Base-by-base conservation (phyloP, 2,113 vertebrate species). In the Redunca redunca region DNA sequence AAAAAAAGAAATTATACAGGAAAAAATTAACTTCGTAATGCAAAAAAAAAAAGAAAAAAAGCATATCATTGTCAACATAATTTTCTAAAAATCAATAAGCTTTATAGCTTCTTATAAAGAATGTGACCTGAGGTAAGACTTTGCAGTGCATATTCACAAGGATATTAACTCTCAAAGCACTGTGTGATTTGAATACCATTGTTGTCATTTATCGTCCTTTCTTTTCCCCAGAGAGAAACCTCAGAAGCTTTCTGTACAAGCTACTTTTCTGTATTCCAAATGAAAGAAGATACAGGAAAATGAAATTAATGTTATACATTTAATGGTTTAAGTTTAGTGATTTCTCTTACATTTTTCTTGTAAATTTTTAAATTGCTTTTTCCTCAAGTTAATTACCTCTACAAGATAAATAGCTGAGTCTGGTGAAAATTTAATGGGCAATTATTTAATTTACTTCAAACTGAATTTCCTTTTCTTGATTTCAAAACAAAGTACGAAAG, bases 241-340 rank as follows among this genome's bases (percentile, higher is more conserved):
- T 80, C 91, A 91, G 78, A 71, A 95, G 84, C 52, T 97, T 98
- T 97, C 91, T 71, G n/a, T 40, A 25, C 36, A 96, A 94, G 15
- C 90, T 84, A 60, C 58, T 97, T 88, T 48, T 95, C 67, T 96
- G 87, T 82, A 36, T 52, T 60, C 26, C 57, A 98, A 91, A 95
- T 97, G 94, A 93, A 97, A 92, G 81, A 97, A 67, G 91, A 98
- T 86, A 96, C 77, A 81, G 0, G 96, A 98, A 98, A 91, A 67
- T 93, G 83, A 96, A 96, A 88, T 25, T 71, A 57, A 97, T 89
- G 23, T 77, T 78, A 81, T 14, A 58, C 93, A 96, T 64, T 5
- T 40, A 97, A 52, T 94, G 48, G 89, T 94, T 95, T 97, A 78
- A 97, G 82, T 57, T 5, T 3, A 90, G 15, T 46, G 25, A 48